Conservation (phyloP, 2,113 vertebrate genomes). For the Halcyon malimbica region DNA sequence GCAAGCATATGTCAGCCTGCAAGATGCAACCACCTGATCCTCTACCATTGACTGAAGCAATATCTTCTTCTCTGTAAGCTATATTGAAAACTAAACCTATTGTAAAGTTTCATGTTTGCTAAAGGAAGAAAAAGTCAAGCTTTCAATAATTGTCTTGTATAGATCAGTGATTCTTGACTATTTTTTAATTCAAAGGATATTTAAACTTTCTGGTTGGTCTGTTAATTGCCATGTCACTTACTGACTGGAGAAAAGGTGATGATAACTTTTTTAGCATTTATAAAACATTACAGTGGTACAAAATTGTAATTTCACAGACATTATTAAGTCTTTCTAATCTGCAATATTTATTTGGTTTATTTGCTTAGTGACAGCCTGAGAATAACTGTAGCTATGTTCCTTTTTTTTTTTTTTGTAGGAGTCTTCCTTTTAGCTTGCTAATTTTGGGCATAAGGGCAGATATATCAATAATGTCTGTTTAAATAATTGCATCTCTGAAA, state of each 20-base stretch:
- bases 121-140: background rate
- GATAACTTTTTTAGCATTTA: background rate
- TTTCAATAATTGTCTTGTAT: background rate
- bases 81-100: background rate
- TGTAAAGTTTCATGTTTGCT: background rate
- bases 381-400: background rate
- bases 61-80: background rate
- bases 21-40: background rate
- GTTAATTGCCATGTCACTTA: background rate
- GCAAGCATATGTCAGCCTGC: background rate
- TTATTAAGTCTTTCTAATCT: background rate
- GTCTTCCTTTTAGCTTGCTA: background rate
- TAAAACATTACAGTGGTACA: background rate
- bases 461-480: background rate
- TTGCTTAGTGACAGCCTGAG: background rate
- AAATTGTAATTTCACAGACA: background rate
- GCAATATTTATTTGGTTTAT: background rate
- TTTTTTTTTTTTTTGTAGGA: background rate
- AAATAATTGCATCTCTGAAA: background rate
- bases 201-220: background rate
- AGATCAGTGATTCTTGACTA: background rate
- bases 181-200: background rate
- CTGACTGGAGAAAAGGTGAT: accelerated
- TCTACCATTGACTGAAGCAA: background rate
- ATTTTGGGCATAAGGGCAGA: background rate